phyloP scores from a whole-genome alignment of 2,113 vertebrate species.

The Charadrius vociferus region DNA sequence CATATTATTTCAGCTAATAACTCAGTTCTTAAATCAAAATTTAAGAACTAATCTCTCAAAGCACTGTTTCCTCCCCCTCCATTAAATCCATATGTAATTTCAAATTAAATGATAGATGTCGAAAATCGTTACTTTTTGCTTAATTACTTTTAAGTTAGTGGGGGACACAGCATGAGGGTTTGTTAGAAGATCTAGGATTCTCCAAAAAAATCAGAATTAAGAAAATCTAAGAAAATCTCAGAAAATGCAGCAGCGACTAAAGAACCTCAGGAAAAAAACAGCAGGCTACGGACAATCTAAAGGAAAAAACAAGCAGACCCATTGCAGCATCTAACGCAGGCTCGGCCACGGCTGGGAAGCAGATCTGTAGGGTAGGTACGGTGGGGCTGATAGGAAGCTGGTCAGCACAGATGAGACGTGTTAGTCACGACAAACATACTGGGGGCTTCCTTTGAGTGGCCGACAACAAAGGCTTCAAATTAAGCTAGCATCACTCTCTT shows the following conservation, averaged over 20 bases:
- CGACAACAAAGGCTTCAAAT: neutral
- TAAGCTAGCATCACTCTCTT: neutral
- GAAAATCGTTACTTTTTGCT: conserved; percentile 72
- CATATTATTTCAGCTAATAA: conserved; percentile 78
- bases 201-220: conserved; percentile 60
- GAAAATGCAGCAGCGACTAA: conserved; percentile 39
- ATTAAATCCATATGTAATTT: conserved; percentile 76
- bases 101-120: conserved; percentile 77
- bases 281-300: conserved; percentile 42
- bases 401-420: conserved; percentile 42
- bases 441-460: neutral
- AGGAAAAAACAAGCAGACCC: conserved; percentile 54
- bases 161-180: conserved; percentile 72
- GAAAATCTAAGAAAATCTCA: conserved; percentile 72
- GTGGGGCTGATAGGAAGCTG: conserved; percentile 31
- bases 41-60: conserved; percentile 80
- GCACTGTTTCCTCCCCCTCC: conserved; percentile 66
- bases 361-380: neutral
- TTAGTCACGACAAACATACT: neutral
- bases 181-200: conserved; percentile 73
- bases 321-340: neutral
- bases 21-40: conserved; percentile 78
- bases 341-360: neutral
- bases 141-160: conserved; percentile 75
- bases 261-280: conserved; percentile 56